phyloP scores from a whole-genome alignment of 2,888 invertebrate genomes.

The Agapostemon virescens region DNA sequence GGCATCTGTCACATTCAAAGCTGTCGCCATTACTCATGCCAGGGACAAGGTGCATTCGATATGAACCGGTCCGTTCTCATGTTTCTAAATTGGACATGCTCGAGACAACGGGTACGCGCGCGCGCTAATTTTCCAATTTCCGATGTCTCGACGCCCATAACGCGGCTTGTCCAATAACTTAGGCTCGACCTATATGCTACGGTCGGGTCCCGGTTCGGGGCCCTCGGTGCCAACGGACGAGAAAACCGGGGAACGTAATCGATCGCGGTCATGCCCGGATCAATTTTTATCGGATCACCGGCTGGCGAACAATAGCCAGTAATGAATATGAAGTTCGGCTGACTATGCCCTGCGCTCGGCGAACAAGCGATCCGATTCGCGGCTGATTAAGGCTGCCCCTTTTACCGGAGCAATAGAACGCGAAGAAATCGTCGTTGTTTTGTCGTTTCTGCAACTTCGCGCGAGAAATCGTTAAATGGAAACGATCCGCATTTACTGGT shows the following conservation, averaged over 20 bases:
- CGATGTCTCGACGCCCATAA: slow-evolving; percentile 52
- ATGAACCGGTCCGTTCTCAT: slow-evolving; percentile 46
- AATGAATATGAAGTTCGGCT: slow-evolving; percentile 55
- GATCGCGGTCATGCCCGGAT: slow-evolving; percentile 41
- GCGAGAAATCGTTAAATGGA: not conserved
- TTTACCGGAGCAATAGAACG: slow-evolving; percentile 16
- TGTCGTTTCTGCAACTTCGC: not conserved
- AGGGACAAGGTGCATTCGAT: slow-evolving; percentile 49
- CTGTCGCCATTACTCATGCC: slow-evolving; percentile 57
- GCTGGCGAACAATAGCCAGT: slow-evolving; percentile 45
- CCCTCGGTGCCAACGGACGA: not conserved
- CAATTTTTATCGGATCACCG: slow-evolving; percentile 48
- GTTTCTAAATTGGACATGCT: slow-evolving; percentile 58
- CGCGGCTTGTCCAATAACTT: slow-evolving; percentile 45
- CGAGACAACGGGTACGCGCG: slow-evolving; percentile 44
- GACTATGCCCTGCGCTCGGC: slow-evolving; percentile 20
- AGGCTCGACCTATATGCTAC: slow-evolving; percentile 28
- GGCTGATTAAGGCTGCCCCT: slow-evolving; percentile 41
- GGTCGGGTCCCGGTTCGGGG: not conserved
- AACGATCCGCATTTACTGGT: not conserved
- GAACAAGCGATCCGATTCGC: slow-evolving; percentile 10
- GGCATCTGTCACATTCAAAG: slow-evolving; percentile 38
- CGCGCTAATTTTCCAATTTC: slow-evolving; percentile 64
- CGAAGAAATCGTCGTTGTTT: not conserved
- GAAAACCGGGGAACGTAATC: slow-evolving; percentile 31